phyloP scores from a whole-genome alignment of 2,888 invertebrate genomes.

The Idaea dimidiata region DNA sequence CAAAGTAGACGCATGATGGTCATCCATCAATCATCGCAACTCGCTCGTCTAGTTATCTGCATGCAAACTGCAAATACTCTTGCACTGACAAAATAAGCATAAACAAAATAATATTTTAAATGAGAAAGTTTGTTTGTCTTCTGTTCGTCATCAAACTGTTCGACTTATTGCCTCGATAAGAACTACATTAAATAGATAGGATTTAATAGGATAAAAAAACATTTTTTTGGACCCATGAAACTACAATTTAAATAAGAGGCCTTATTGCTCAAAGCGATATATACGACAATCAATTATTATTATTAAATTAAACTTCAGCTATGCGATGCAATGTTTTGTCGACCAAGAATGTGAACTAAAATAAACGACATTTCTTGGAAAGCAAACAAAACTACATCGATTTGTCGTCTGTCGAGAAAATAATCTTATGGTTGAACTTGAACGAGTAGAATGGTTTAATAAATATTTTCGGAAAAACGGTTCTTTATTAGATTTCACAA shows the following conservation, averaged over 20 bases:
- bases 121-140: background rate
- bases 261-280: too few species aligned
- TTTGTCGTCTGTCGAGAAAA: background rate
- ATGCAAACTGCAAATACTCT: background rate
- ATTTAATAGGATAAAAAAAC: too few species aligned
- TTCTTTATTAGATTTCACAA: background rate
- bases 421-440: background rate
- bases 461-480: background rate
- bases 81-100: background rate
- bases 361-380: slow-evolving; percentile 1
- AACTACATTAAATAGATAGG: background rate
- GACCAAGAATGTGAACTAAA: background rate
- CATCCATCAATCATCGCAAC: background rate
- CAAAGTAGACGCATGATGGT: too few species aligned
- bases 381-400: background rate
- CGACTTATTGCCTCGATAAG: background rate
- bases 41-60: background rate
- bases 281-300: too few species aligned
- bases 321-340: background rate
- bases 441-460: background rate
- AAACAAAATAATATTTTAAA: background rate
- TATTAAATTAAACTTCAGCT: background rate
- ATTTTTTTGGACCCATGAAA: too few species aligned
- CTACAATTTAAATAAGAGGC: too few species aligned
- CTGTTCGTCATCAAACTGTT: background rate